These are phyloP conservation scores for Sciaenops ocellatus DNA, from an alignment of 2,797 vertebrate genomes.

Conservation along the genomic window DNA sequence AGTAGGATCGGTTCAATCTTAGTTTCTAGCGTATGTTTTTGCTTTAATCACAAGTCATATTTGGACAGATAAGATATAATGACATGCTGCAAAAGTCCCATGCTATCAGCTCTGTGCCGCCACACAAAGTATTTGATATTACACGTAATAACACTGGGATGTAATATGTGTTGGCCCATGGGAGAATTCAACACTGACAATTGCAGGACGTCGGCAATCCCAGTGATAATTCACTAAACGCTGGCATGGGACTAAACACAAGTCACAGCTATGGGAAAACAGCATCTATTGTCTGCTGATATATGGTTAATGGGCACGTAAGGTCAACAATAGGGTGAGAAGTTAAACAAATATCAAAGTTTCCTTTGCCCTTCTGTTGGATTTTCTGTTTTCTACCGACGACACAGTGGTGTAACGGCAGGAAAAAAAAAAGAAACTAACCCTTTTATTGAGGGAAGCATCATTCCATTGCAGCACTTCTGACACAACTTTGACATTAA, in stretches of 20 bases:
- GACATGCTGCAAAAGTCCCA: not conserved
- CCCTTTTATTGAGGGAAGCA: conserved; percentile 31
- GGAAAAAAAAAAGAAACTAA: conserved; percentile 9
- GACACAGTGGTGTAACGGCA: not conserved
- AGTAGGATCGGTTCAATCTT: not conserved
- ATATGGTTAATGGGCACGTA: conserved; percentile 8
- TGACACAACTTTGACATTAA: conserved; percentile 41
- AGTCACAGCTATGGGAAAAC: conserved; percentile 37
- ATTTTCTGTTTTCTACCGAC: conserved; percentile 21
- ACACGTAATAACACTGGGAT: conserved; percentile 2
- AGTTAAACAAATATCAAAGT: conserved; percentile 24
- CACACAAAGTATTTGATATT: not conserved
- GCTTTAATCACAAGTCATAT: not conserved
- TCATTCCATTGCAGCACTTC: conserved; percentile 24
- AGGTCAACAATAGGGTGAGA: conserved; percentile 26
- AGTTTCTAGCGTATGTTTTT: not conserved
- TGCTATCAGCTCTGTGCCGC: not conserved
- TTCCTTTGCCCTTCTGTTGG: conserved; percentile 18
- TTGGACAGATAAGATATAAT: not conserved
- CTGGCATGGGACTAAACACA: conserved; percentile 16
- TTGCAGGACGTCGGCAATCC: conserved; percentile 48
- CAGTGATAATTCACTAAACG: conserved; percentile 28
- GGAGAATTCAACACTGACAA: conserved; percentile 40
- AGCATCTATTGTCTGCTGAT: conserved; percentile 33
- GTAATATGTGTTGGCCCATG: conserved; percentile 1